Percentiles rank a stretch among this genome's conserved stretches.
These are phyloP conservation scores for Mus spicilegus DNA, from an alignment of 2,113 vertebrate genomes.

Conservation along the genomic window DNA sequence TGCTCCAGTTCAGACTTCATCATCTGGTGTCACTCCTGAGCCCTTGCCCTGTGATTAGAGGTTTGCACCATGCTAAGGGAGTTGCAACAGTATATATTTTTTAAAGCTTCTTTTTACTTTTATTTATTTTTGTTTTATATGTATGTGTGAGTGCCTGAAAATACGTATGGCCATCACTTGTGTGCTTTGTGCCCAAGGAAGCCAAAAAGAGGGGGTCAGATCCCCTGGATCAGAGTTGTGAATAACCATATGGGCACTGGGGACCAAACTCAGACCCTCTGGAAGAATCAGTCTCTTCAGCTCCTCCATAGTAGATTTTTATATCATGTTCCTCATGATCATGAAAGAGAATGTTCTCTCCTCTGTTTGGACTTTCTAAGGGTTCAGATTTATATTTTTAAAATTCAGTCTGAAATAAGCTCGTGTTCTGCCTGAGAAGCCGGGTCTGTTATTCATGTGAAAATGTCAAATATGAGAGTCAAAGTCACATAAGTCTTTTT, in stretches of 20 bases:
- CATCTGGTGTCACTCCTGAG: neutral
- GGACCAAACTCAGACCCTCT: neutral
- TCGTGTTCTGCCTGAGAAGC: neutral
- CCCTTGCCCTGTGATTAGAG: neutral
- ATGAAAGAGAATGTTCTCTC: neutral
- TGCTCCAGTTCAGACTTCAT: neutral
- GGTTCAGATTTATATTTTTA: conserved; percentile 43
- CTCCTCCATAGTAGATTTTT: neutral
- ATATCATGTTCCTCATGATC: neutral
- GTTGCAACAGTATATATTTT: neutral
- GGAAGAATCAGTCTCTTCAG: neutral
- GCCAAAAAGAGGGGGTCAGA: neutral
- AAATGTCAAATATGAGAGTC: neutral
- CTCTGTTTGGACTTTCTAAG: neutral
- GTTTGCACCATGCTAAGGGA: neutral
- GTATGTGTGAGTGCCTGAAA: neutral
- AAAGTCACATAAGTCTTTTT: neutral
- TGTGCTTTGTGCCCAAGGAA: neutral
- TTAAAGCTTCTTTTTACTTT: neutral
- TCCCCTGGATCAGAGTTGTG: neutral
- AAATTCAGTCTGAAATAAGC: neutral
- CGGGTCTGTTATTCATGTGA: neutral
- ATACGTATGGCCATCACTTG: neutral
- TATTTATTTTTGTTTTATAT: neutral
- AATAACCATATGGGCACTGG: neutral